Percentiles rank a stretch among this genome's conserved stretches.
phyloP scores from a whole-genome alignment of 2,888 invertebrate genomes.

The Drosophila infuscata region DNA sequence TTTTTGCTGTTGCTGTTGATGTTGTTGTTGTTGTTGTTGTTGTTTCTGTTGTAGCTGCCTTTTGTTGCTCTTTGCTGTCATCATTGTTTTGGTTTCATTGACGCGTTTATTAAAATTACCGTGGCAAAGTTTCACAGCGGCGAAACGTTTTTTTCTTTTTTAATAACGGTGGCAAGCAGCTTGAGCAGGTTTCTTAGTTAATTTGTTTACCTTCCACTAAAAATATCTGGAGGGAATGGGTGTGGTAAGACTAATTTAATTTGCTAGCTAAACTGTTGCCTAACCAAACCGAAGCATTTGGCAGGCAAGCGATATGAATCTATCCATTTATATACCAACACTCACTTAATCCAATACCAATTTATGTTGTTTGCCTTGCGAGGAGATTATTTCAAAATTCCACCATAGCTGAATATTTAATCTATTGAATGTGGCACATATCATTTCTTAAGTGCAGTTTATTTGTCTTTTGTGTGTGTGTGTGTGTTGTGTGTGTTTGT shows the following conservation, averaged over 20 bases:
- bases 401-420: background rate
- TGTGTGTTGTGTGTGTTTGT: conserved; percentile 4
- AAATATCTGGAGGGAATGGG: conserved; percentile 7
- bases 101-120: conserved; percentile 78
- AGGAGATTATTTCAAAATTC: background rate
- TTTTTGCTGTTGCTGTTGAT: conserved; percentile 45
- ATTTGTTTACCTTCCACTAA: conserved; percentile 41
- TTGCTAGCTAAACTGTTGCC: conserved; percentile 13
- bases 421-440: background rate
- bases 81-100: conserved; percentile 80
- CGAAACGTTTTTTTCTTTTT: conserved; percentile 54
- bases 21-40: conserved; percentile 37
- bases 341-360: background rate
- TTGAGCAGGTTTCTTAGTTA: conserved; percentile 37
- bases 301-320: background rate
- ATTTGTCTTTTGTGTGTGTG: conserved; percentile 12
- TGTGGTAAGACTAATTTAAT: conserved; percentile 36
- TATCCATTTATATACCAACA: background rate
- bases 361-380: background rate
- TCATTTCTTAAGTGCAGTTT: conserved; percentile 10
- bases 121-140: conserved; percentile 61
- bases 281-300: background rate
- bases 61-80: conserved; percentile 50
- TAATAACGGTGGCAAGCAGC: conserved; percentile 45
- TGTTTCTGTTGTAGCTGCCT: conserved; percentile 35